Evolutionary conservation across 2,797 vertebrate species (phyloP), one percentile per base, ranked within the genome.

Genomic region (Carapus acus): DNA sequence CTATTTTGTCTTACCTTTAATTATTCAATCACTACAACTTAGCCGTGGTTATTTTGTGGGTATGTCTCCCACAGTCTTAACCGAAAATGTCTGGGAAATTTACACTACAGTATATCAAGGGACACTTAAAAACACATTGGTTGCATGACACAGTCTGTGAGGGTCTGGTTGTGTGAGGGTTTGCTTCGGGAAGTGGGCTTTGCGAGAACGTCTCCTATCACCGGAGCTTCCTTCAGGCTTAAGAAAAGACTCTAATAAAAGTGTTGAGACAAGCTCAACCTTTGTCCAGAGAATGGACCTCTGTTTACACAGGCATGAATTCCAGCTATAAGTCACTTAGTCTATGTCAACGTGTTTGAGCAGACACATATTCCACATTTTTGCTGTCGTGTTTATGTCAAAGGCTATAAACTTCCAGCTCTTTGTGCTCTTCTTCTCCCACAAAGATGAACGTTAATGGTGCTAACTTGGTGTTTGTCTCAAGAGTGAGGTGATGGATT

Each of bases 341-440:
- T 58, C 62, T 56, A 51, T 43, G 66, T 67, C 67, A 68, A 77
- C 48, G 60, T 33, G 58, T 71, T 47, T n/a, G 65, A 54, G 29
- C 67, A 61, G 60, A 41, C 71, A 62, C 78, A 82, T 81, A 69
- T 42, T 80, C 63, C 42, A 67, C 69, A 81, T 85, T 78, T 80
- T 81, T 78, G 56, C 72, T 40, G 55, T 34, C 65, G 67, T 85
- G 81, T 86, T 85, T 85, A 83, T 72, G 78, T 46, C 69, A 67
- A 52, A 40, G 49, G 18, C 71, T 71, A 34, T 76, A 73, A 81
- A 83, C 66, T 54, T 45, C 40, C 53, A 8, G 59, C n/a, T 7
- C 74, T 68, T 9, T 9, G 17, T 24, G 21, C 12, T 14, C 20
- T 3, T 27, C 6, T 12, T 4, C 9, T 49, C 23, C 62, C 65